Evolutionary conservation across 2,888 invertebrate genomes (phyloP).

Genomic region (Temnothorax ravouxi): DNA sequence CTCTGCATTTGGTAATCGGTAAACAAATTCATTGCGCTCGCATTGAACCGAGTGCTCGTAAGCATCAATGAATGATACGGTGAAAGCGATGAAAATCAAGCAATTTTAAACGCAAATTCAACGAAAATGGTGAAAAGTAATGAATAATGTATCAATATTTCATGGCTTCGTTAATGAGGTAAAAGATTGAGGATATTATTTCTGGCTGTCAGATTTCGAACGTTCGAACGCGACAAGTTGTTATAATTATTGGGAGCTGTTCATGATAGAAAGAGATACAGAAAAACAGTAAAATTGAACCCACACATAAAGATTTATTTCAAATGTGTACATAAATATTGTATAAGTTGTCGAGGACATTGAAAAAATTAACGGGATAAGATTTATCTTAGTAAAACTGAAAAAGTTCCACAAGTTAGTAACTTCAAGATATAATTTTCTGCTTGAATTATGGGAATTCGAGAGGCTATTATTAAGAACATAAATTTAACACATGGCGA

Average conservation of each 20-base stretch:
- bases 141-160: constrained; percentile 41
- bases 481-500: constrained; percentile 46
- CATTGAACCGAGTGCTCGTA: constrained; percentile 56
- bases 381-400: constrained; percentile 1
- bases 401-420: not conserved
- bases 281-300: not conserved
- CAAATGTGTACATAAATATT: not conserved
- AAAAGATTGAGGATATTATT: constrained; percentile 26
- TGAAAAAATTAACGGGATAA: not conserved
- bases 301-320: not conserved
- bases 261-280: not conserved
- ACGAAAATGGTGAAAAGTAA: constrained; percentile 26
- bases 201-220: not conserved
- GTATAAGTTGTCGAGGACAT: not conserved
- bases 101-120: constrained; percentile 61
- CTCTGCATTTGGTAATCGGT: constrained; percentile 63
- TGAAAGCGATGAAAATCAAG: constrained; percentile 42
- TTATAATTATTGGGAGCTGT: not conserved
- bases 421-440: constrained; percentile 25
- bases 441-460: constrained; percentile 20
- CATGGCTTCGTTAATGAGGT: constrained; percentile 37
- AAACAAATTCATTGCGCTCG: constrained; percentile 65
- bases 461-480: constrained; percentile 42
- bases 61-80: constrained; percentile 50
- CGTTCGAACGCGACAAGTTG: not conserved